phyloP scores from a whole-genome alignment of 2,888 invertebrate species.

The Drosophila mettleri region DNA sequence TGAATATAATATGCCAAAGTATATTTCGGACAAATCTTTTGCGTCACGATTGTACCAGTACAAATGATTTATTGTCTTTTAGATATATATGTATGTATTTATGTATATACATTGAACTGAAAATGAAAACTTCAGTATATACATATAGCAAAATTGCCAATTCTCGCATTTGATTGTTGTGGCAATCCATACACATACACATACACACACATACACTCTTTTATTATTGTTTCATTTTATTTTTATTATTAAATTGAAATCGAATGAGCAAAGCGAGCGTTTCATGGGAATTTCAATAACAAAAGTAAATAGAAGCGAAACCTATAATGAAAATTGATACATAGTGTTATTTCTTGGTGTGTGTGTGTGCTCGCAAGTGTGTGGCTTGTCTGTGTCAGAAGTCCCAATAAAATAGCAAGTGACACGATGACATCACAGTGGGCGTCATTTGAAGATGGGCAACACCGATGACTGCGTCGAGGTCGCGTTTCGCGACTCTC shows the following conservation, averaged over 20 bases:
- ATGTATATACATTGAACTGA: not conserved
- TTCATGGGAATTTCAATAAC: conserved; percentile 54
- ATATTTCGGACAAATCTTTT: conserved; percentile 2
- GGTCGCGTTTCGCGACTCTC: conserved; percentile 30
- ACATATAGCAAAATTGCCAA: conserved; percentile 21
- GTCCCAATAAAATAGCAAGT: conserved; percentile 49
- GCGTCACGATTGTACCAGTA: conserved; percentile 22
- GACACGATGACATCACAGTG: conserved; percentile 61
- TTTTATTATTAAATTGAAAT: conserved; percentile 43
- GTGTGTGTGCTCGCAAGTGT: not conserved
- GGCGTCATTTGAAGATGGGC: conserved; percentile 40
- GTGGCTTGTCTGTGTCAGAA: conserved; percentile 5
- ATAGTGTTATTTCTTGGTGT: conserved; percentile 17
- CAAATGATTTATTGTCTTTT: conserved; percentile 40
- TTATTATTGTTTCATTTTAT: conserved; percentile 11
- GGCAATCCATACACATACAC: not conserved
- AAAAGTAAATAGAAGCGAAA: conserved; percentile 55
- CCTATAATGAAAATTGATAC: conserved; percentile 62
- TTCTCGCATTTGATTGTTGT: conserved; percentile 21
- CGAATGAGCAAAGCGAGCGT: conserved; percentile 40
- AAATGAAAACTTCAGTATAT: conserved; percentile 29
- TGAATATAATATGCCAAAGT: conserved; percentile 3
- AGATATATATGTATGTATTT: too few relatives aligned
- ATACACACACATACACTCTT: not conserved
- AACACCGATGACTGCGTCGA: conserved; percentile 34